Base-by-base conservation (phyloP, 2,797 vertebrate genomes). In the Triplophysa yarkandensis region DNA sequence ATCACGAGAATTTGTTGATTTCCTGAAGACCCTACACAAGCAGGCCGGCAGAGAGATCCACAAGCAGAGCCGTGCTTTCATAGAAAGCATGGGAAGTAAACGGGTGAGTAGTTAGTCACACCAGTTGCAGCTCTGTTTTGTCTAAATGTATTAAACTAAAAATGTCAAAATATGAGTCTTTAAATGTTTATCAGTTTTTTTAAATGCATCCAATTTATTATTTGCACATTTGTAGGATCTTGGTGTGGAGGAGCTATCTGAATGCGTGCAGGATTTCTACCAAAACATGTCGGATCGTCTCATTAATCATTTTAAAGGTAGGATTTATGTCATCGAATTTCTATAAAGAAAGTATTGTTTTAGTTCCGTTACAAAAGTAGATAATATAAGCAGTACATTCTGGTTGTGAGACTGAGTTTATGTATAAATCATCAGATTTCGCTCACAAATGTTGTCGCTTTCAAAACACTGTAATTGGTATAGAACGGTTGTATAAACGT, bases 221-320 rank as follows among this genome's bases (percentile, higher is more conserved):
- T n/a, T n/a, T n/a, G n/a, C n/a, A n/a, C n/a, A 36, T 34, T 80
- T 80, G 21, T 88, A 99, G 97, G 96, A 98, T 17, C 89, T 96
- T 7, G 89, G 93, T 60, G 95, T 95, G 23, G 97, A 98, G 10
- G 97, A 98, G 17, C 93, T 96, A 61, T 97, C 95, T 0, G 97
- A 98, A 43, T 96, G 91, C 57, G 94, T 96, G 62, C 97, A 99
- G 86, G 97, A 98, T 76, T 98, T 99, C 87, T 99, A 99, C 86
- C 97, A 99, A 81, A 95, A 87, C 44, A 85, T 98, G 83, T 92
- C 95, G 0, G 97, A 99, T 68, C 94, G 93, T 48, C 81, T 98
- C 82, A 91, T 96, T 86, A 89, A 90, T 5, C 95, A 96, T 67
- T 98, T 93, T 82, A 99, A 98, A 96, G 96, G 97, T 99, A 69